These are phyloP conservation scores for Reticulitermes lucifugus DNA, from an alignment of 2,888 invertebrate genomes.

Conservation along the genomic window DNA sequence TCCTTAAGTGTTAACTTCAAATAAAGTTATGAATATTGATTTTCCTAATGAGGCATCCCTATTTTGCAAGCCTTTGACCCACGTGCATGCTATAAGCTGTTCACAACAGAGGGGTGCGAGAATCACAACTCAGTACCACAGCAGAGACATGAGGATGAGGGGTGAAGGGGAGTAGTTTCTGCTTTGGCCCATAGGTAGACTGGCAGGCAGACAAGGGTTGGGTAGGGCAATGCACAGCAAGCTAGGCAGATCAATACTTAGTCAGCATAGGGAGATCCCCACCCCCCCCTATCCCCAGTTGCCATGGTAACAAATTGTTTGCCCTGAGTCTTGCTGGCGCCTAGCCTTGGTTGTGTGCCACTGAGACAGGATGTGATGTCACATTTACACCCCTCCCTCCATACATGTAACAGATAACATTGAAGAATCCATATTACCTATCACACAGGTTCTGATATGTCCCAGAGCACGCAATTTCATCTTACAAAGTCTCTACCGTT, in stretches of 20 bases:
- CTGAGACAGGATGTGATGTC: constrained; percentile 49
- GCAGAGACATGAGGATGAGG: neutral
- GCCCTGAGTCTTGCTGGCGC: constrained; percentile 49
- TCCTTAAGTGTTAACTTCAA: neutral
- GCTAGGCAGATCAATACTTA: constrained; percentile 42
- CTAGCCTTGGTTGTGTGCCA: constrained; percentile 44
- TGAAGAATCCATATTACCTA: constrained; percentile 5
- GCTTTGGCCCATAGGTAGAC: constrained; percentile 37
- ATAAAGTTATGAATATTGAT: constrained; percentile 8
- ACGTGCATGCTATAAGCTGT: constrained; percentile 7
- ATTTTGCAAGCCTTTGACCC: neutral
- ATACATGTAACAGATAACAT: constrained; percentile 15
- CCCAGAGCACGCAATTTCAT: too few species aligned
- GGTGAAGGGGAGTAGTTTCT: constrained; percentile 3
- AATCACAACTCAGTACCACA: neutral
- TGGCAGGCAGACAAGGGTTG: constrained; percentile 43
- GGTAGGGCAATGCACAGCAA: constrained; percentile 50
- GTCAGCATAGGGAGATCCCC: constrained; percentile 38
- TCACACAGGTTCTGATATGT: neutral
- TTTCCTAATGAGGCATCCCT: neutral
- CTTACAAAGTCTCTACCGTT: too few species aligned
- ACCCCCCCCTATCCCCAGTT: constrained; percentile 41
- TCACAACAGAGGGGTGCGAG: neutral
- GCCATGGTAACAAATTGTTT: constrained; percentile 55
- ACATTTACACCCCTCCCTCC: constrained; percentile 42